Base-by-base conservation (phyloP, 64 coral and sea anemone genomes). In the Catalaphyllia jardinei region DNA sequence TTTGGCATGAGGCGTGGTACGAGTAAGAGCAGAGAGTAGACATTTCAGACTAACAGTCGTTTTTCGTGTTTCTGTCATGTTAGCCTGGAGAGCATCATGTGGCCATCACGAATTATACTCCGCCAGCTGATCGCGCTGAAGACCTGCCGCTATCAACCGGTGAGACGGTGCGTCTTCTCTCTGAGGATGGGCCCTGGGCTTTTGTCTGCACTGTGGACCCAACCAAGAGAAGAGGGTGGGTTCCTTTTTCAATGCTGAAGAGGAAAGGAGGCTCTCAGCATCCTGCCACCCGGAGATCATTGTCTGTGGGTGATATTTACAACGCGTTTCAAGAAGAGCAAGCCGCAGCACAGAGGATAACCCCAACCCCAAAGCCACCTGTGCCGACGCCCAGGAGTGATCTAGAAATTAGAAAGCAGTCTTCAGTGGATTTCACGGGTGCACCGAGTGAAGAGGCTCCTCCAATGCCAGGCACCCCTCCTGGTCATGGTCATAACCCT, bases 201-300 rank as follows among this genome's bases (percentile, higher is more conserved):
- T 87, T 76, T 28, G 90, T 92, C 13, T 92, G 72, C 3, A 87
- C 90, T 12, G 59, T 71, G 9, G 90, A 92, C 42, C 25, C 46
- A 7, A 16, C 90, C 11, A 67, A 60, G 17, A 28, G 60, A 6
- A 83, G 85, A 72, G 90, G 90, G 3, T 92, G 90, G 90, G 90
- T 92, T 52, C 90, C 90, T 9, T 31, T 62, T 5, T 51, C 83
- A 4, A 60, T 92, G 33, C 28, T 92, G 25, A 75, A 87, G 35
- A 84, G 65, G 62, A 71, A 51, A 12, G 81, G 61, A 71, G 62
- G 31, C 0, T 24, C 15, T 10, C 62, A 27, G 31, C 22, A 17
- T 20, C 20, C 20, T 24, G 9, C 25, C 1, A 27, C 33, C 22
- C 64, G 81, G 52, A 54, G 78, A 16, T 84, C 81, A 11, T 15